Percentiles rank a stretch among this genome's conserved stretches.
Evolutionary conservation across 1,140 invertebrate genomes (phyloP).

Genomic region (Drosophila pallidifrons): DNA sequence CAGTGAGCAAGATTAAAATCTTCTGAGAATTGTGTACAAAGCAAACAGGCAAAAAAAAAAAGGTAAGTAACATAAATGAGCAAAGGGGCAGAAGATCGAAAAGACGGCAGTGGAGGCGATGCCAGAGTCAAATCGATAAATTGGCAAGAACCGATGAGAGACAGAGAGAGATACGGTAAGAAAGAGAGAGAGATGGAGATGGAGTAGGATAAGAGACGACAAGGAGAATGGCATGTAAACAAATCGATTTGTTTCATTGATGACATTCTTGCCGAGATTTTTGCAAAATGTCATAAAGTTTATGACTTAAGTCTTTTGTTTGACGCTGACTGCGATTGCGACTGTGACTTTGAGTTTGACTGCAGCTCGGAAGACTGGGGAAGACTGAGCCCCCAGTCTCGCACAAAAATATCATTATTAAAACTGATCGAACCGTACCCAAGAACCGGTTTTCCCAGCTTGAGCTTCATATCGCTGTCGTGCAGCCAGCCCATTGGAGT

Average conservation of each 20-base stretch:
- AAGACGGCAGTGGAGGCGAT: neutral
- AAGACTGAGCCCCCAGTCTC: conserved; percentile 15
- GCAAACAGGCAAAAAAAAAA: conserved; percentile 41
- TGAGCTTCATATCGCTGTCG: neutral
- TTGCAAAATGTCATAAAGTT: conserved; percentile 85
- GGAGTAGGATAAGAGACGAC: conserved; percentile 9
- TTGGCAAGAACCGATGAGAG: conserved; percentile 16
- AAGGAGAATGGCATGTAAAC: conserved; percentile 76
- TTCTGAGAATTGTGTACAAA: conserved; percentile 80
- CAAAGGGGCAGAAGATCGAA: conserved; percentile 11
- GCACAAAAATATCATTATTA: conserved; percentile 80
- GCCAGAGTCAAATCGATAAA: conserved; percentile 73
- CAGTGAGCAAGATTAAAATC: conserved; percentile 83
- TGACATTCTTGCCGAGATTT: conserved; percentile 83
- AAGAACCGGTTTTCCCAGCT: conserved; percentile 61
- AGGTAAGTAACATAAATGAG: conserved; percentile 74
- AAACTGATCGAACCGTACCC: conserved; percentile 62
- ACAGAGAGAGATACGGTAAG: neutral
- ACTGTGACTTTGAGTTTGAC: conserved; percentile 24
- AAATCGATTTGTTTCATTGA: conserved; percentile 85
- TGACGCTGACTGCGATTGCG: conserved; percentile 43
- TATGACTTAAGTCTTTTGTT: conserved; percentile 85
- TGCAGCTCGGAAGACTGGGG: conserved; percentile 19
- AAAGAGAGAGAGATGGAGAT: conserved; percentile 1
- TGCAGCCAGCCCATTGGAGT: neutral